phyloP scores from a whole-genome alignment of 1,140 invertebrate species.

The Drosophila suzukii region DNA sequence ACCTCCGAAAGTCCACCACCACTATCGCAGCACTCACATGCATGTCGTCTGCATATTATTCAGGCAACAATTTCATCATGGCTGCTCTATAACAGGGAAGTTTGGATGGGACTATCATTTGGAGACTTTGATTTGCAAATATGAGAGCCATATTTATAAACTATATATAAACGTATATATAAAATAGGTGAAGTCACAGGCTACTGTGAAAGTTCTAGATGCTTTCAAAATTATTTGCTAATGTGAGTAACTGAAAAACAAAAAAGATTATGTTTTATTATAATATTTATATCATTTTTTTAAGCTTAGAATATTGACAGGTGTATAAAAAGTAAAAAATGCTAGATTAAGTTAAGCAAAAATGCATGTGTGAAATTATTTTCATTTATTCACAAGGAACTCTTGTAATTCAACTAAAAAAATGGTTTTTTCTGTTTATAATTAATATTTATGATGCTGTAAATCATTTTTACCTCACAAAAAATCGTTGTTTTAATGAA shows the following conservation, averaged over 20 bases:
- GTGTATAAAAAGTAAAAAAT: too few relatives aligned
- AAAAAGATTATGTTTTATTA: too few relatives aligned
- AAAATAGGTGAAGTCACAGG: background rate
- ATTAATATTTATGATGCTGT: background rate
- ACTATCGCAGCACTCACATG: constrained; percentile 6
- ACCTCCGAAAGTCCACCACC: constrained; percentile 39
- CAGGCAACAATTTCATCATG: constrained; percentile 26
- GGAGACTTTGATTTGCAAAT: background rate
- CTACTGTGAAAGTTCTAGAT: background rate
- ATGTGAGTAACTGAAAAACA: too few relatives aligned
- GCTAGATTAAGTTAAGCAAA: too few relatives aligned
- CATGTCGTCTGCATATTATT: constrained; percentile 63
- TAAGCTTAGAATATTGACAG: too few relatives aligned
- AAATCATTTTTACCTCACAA: too few relatives aligned
- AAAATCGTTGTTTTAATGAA: too few relatives aligned
- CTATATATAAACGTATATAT: too few relatives aligned
- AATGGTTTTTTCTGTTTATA: background rate
- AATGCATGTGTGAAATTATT: too few relatives aligned
- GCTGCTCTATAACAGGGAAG: constrained; percentile 6
- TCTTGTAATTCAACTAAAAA: background rate
- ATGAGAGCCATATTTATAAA: background rate
- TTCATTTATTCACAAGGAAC: background rate
- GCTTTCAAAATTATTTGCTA: background rate
- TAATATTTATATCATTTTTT: too few relatives aligned
- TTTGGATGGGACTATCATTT: background rate